These are phyloP conservation scores for Daphoenositta chrysoptera DNA, from an alignment of 2,113 vertebrate species.

Conservation along the genomic window DNA sequence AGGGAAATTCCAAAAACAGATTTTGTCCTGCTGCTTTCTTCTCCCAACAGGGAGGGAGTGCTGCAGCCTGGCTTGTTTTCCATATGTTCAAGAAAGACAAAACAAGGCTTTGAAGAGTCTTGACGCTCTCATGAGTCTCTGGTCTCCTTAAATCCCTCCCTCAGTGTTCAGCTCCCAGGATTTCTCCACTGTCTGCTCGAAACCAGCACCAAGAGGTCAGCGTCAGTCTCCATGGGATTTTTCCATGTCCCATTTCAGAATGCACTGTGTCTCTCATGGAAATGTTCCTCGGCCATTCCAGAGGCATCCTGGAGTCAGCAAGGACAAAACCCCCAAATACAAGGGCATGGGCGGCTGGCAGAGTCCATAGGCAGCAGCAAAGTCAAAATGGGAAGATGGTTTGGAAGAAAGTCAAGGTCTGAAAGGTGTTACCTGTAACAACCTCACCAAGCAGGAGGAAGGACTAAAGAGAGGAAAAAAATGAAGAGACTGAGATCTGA, in stretches of 20 bases:
- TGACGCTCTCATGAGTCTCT: rapidly evolving
- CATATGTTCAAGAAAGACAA: background rate
- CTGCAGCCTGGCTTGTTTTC: background rate
- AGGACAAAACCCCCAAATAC: background rate
- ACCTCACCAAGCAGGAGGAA: background rate
- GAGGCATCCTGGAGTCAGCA: background rate
- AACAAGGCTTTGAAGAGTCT: rapidly evolving
- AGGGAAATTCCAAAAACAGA: background rate
- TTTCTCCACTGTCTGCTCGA: background rate
- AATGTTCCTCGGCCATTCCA: rapidly evolving
- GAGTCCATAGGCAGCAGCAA: background rate
- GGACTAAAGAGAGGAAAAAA: background rate
- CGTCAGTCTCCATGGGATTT: rapidly evolving
- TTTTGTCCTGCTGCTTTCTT: background rate
- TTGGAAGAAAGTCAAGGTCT: background rate
- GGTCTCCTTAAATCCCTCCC: background rate
- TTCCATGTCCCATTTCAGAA: background rate
- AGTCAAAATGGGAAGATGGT: background rate
- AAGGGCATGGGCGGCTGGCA: background rate
- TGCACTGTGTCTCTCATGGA: background rate
- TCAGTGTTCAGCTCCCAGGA: background rate
- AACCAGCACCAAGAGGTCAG: background rate
- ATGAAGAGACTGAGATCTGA: background rate
- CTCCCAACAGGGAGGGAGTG: background rate
- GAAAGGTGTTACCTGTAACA: background rate